These are phyloP conservation scores for Melinopterus prodromus DNA, from an alignment of 2,888 invertebrate genomes.

Conservation along the genomic window DNA sequence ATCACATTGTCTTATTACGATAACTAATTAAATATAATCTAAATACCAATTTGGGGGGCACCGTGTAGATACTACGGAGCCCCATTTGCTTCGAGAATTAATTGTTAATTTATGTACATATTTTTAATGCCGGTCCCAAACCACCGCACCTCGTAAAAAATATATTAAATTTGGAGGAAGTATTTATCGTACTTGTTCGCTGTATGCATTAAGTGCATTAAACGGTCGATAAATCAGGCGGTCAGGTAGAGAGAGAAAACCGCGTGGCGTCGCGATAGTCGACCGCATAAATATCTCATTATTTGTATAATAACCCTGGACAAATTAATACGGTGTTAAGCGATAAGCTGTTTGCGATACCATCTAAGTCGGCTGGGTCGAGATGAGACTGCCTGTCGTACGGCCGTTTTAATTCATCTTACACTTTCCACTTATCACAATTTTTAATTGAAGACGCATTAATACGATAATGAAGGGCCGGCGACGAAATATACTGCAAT, in stretches of 20 bases:
- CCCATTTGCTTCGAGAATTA: not conserved
- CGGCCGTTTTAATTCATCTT: too few relatives aligned
- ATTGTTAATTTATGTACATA: not conserved
- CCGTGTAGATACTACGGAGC: not conserved
- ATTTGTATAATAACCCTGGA: not conserved
- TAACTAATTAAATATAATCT: not conserved
- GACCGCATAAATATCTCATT: not conserved
- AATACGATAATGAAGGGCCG: too few relatives aligned
- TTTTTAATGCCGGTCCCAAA: not conserved
- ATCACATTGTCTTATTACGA: not conserved
- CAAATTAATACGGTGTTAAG: too few relatives aligned
- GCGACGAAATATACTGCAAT: too few relatives aligned
- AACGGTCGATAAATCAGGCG: not conserved
- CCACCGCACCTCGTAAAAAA: slow-evolving; percentile 4
- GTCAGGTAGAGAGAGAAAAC: not conserved
- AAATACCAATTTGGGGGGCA: not conserved
- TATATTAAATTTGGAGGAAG: slow-evolving; percentile 4
- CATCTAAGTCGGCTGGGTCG: too few relatives aligned
- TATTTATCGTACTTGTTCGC: not conserved
- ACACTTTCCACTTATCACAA: too few relatives aligned
- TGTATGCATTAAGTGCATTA: slow-evolving; percentile 4
- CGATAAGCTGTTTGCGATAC: too few relatives aligned
- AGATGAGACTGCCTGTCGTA: too few relatives aligned
- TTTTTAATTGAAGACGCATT: too few relatives aligned
- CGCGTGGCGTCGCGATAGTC: not conserved